Conservation (phyloP, 2,888 invertebrate genomes). For the Sepiola atlantica region DNA sequence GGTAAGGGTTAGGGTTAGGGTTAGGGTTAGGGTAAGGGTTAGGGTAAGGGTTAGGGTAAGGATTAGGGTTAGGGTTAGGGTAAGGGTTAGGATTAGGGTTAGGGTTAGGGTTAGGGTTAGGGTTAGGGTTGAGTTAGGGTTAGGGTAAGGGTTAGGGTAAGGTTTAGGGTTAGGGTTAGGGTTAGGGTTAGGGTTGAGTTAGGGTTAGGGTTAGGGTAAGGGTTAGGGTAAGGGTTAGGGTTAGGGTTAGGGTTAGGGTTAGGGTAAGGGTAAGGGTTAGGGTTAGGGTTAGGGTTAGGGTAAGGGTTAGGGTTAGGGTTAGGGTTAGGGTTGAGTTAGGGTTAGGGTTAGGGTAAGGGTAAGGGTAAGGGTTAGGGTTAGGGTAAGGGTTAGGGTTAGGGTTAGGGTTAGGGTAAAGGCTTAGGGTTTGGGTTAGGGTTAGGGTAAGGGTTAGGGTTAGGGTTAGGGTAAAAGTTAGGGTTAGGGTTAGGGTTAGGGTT, state of each 20-base stretch:
- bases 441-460: slow-evolving; percentile 16
- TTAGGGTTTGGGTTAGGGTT: slow-evolving; percentile 16
- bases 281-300: neutral
- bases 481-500: too few species aligned
- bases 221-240: slow-evolving; percentile 16
- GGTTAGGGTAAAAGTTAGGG: too few species aligned
- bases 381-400: slow-evolving; percentile 16
- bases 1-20: slow-evolving; percentile 41
- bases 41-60: too few species aligned
- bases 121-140: neutral
- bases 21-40: slow-evolving; percentile 1
- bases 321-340: slow-evolving; percentile 19
- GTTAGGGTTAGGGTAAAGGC: slow-evolving; percentile 47
- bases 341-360: neutral
- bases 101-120: slow-evolving; percentile 15
- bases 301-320: slow-evolving; percentile 16
- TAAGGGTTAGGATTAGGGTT: too few species aligned
- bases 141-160: slow-evolving; percentile 46
- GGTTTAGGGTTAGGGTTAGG: slow-evolving; percentile 47
- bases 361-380: neutral
- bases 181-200: slow-evolving; percentile 6
- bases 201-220: neutral
- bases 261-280: neutral
- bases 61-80: too few species aligned
- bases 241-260: neutral